Conservation (phyloP, 2,797 vertebrate species). For the Anguilla marmorata region DNA sequence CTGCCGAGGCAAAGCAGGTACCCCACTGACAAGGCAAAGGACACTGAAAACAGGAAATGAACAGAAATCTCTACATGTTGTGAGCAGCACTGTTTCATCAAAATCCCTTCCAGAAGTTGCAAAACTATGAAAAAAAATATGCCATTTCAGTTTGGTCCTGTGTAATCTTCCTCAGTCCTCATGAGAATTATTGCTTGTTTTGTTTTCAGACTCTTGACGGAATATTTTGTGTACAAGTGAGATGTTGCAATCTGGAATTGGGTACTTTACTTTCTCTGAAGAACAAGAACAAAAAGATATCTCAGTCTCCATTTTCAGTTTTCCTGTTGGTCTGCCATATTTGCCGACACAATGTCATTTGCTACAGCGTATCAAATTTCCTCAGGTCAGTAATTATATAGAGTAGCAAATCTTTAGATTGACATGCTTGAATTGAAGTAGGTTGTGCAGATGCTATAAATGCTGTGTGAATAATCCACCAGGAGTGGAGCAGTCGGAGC, state of each 20-base stretch:
- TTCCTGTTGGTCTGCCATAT: neutral
- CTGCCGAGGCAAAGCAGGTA: constrained; percentile 12
- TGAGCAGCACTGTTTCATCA: constrained; percentile 57
- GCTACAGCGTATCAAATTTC: neutral
- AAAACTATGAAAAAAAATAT: constrained; percentile 33
- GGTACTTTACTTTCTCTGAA: neutral
- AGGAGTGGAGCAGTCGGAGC: constrained; percentile 22
- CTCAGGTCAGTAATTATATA: neutral
- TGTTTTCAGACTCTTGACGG: neutral
- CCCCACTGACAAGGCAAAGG: constrained; percentile 15
- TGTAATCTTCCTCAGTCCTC: neutral
- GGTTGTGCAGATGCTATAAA: neutral
- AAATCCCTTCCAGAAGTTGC: constrained; percentile 55
- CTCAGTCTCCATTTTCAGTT: neutral
- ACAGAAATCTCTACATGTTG: constrained; percentile 42
- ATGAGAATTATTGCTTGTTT: neutral
- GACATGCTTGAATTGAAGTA: neutral
- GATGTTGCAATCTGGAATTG: neutral
- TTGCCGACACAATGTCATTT: neutral
- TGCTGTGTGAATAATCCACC: neutral
- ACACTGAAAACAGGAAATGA: constrained; percentile 39
- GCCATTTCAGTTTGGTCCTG: neutral
- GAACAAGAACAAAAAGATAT: neutral
- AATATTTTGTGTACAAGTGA: neutral
- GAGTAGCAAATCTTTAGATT: neutral